Percentiles rank a stretch among this genome's conserved stretches.
Conservation (phyloP, 2,113 vertebrate species). For the Phocoena phocoena region DNA sequence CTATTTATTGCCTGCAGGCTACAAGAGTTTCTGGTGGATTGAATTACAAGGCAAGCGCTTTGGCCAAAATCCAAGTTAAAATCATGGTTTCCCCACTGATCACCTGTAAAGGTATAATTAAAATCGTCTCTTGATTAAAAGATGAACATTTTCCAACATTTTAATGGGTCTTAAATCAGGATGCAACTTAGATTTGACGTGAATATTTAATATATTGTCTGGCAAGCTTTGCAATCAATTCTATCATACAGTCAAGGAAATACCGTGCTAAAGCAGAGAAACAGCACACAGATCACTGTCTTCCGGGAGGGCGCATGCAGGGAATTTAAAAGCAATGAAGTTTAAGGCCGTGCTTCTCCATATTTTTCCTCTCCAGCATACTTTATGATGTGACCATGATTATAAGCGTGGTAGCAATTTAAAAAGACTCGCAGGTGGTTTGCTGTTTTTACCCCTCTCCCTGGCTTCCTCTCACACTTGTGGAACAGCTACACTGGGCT, state of each 20-base stretch:
- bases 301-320: not conserved
- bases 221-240: not conserved
- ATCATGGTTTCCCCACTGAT: not conserved
- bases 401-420: not conserved
- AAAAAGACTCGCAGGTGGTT: not conserved
- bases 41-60: slow-evolving; percentile 20
- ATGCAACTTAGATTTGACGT: not conserved
- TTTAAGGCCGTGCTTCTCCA: not conserved
- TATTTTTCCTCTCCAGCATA: not conserved
- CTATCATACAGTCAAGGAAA: not conserved
- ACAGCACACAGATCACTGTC: not conserved
- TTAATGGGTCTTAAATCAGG: not conserved
- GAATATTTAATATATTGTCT: not conserved
- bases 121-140: slow-evolving; percentile 32
- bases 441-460: not conserved
- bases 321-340: not conserved
- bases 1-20: not conserved
- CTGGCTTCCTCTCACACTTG: not conserved
- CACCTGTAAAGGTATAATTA: not conserved
- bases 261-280: not conserved
- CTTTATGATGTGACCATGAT: not conserved
- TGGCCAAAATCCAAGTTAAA: slow-evolving; percentile 42
- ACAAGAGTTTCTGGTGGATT: not conserved
- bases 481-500: not conserved
- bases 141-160: not conserved